Evolutionary conservation across 2,888 invertebrate species (phyloP).

Genomic region (Andrena minutula): DNA sequence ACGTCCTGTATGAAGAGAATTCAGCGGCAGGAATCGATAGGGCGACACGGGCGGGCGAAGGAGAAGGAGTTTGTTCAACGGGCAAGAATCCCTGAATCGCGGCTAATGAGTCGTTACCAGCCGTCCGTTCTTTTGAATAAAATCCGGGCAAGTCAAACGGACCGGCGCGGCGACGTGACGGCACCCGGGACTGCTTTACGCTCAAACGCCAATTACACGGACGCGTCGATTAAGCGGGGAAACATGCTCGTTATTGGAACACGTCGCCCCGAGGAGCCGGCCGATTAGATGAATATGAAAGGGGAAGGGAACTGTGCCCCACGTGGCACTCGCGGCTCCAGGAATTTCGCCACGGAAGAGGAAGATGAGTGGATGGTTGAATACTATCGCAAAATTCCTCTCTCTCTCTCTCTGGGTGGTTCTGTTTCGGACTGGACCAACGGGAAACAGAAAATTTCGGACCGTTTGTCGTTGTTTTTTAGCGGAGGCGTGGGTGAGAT

Average conservation of each 20-base stretch:
- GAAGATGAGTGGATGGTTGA: no score
- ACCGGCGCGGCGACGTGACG: conserved; percentile 41
- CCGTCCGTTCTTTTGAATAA: conserved; percentile 62
- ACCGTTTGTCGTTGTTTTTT: neutral
- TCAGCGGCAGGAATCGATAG: conserved; percentile 66
- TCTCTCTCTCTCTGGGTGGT: neutral
- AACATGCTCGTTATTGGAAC: conserved; percentile 52
- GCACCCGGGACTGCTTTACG: conserved; percentile 43
- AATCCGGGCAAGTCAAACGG: conserved; percentile 54
- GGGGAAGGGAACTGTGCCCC: no score
- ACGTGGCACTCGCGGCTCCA: no score
- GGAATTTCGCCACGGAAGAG: no score
- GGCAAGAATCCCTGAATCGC: conserved; percentile 70
- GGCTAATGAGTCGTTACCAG: conserved; percentile 71
- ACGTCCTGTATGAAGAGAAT: conserved; percentile 43
- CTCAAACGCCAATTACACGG: conserved; percentile 52
- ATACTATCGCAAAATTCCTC: no score
- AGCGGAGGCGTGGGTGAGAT: conserved; percentile 31
- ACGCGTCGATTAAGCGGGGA: conserved; percentile 58
- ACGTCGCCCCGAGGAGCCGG: conserved; percentile 1
- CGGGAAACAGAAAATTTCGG: neutral
- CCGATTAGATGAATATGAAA: no score
- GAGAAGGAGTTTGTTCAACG: conserved; percentile 68
- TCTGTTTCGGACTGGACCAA: neutral
- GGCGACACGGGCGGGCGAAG: conserved; percentile 39